These are phyloP conservation scores for Cerastis leucographa DNA, from an alignment of 2,888 invertebrate species.

Conservation along the genomic window DNA sequence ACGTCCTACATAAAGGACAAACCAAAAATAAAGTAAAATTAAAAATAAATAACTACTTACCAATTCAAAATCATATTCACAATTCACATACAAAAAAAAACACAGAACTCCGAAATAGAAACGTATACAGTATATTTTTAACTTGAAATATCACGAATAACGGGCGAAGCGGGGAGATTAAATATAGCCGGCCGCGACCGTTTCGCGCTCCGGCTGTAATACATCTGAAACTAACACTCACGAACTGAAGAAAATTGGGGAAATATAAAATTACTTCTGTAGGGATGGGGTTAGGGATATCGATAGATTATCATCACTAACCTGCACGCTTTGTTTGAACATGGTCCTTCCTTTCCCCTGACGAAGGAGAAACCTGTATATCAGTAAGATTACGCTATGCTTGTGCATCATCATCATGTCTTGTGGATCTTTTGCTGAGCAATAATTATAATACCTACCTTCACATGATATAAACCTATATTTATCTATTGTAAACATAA, in stretches of 20 bases:
- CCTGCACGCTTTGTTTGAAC: too few relatives aligned
- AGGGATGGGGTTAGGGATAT: slow-evolving; percentile 31
- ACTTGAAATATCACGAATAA: slow-evolving; percentile 43
- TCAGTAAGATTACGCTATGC: too few relatives aligned
- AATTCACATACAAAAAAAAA: slow-evolving; percentile 69
- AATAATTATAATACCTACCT: too few relatives aligned
- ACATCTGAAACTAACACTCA: slow-evolving; percentile 70
- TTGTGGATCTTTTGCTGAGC: too few relatives aligned
- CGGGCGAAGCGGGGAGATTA: neutral
- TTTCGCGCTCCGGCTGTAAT: slow-evolving; percentile 75
- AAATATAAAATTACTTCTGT: slow-evolving; percentile 83
- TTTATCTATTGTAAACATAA: too few relatives aligned
- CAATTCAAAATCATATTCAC: slow-evolving; percentile 84
- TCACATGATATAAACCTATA: too few relatives aligned
- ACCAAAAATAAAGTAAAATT: neutral
- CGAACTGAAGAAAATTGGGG: slow-evolving; percentile 81
- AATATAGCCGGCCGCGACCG: slow-evolving; percentile 69
- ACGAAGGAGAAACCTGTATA: too few relatives aligned
- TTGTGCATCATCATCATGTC: too few relatives aligned
- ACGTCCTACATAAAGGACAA: neutral
- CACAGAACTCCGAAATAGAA: slow-evolving; percentile 46
- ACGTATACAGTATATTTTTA: slow-evolving; percentile 48
- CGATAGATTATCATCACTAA: slow-evolving; percentile 29
- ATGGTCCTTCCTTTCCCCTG: too few relatives aligned
- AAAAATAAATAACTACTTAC: slow-evolving; percentile 78